phyloP scores from a whole-genome alignment of 2,888 invertebrate species.

The Eulithis testata region DNA sequence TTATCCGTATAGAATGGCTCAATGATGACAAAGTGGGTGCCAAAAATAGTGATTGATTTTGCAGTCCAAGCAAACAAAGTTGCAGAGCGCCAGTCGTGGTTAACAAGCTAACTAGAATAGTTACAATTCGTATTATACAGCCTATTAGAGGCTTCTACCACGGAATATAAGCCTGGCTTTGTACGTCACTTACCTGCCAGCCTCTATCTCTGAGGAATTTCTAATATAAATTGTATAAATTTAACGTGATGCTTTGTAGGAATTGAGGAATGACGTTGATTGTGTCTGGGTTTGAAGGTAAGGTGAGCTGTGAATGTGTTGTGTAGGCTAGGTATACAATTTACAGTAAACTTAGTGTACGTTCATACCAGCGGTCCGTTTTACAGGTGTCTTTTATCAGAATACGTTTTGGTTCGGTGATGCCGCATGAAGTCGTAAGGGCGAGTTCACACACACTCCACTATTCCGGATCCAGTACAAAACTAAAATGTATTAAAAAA shows the following conservation, averaged over 20 bases:
- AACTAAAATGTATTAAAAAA: too few species aligned
- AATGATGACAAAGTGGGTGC: too few species aligned
- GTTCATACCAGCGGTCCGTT: too few species aligned
- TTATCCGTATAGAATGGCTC: too few species aligned
- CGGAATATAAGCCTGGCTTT: conserved; percentile 50
- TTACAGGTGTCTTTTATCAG: too few species aligned
- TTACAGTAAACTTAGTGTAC: too few species aligned
- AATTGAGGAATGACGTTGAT: conserved; percentile 20
- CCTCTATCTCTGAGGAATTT: conserved; percentile 40
- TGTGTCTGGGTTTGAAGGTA: conserved; percentile 14
- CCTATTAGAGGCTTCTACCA: conserved; percentile 48
- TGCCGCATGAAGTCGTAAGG: too few species aligned
- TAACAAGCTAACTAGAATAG: conserved; percentile 20
- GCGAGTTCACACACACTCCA: too few species aligned
- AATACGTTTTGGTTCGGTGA: too few species aligned
- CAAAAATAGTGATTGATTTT: conserved; percentile 1
- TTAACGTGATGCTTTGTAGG: conserved; percentile 21
- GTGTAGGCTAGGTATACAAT: not conserved
- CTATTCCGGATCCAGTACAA: too few species aligned
- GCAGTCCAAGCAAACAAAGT: not conserved
- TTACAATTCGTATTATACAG: conserved; percentile 45
- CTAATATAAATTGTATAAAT: conserved; percentile 40
- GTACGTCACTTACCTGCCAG: conserved; percentile 59
- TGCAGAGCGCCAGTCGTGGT: not conserved
- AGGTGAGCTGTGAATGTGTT: not conserved